Conservation (phyloP, 1,140 invertebrate genomes). For the Atta cephalotes region DNA sequence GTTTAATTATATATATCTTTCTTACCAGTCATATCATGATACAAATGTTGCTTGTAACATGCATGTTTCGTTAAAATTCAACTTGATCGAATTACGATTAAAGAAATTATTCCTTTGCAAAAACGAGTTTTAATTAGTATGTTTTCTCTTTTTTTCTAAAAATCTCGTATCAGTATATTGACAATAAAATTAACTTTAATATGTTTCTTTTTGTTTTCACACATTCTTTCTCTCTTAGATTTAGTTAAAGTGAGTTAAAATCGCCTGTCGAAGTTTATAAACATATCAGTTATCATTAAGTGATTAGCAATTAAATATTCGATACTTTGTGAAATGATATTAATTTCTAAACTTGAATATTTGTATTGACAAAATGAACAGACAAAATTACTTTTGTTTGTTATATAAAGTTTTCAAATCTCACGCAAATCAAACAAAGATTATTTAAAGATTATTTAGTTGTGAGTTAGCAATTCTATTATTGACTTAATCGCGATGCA, state of each 20-base stretch:
- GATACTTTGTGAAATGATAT: background rate
- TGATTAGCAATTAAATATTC: background rate
- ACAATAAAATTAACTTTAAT: background rate
- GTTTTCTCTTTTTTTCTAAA: background rate
- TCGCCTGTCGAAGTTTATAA: conserved; percentile 3
- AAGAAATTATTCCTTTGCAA: background rate
- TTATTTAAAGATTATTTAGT: background rate
- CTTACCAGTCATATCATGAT: background rate
- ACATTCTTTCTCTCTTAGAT: background rate
- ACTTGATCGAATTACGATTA: background rate
- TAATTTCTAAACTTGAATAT: background rate
- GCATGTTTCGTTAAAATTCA: background rate
- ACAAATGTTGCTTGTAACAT: background rate
- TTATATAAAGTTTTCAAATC: background rate
- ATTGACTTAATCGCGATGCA: conserved; percentile 9
- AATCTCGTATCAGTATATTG: background rate
- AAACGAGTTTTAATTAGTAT: background rate
- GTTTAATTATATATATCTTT: background rate
- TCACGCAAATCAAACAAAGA: background rate
- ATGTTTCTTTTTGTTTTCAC: background rate
- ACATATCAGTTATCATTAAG: background rate
- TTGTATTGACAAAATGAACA: background rate
- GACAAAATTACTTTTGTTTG: background rate
- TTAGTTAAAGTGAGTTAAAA: background rate
- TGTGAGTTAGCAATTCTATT: background rate